Base-by-base conservation (phyloP, 2,113 vertebrate genomes). In the Lagenorhynchus albirostris region DNA sequence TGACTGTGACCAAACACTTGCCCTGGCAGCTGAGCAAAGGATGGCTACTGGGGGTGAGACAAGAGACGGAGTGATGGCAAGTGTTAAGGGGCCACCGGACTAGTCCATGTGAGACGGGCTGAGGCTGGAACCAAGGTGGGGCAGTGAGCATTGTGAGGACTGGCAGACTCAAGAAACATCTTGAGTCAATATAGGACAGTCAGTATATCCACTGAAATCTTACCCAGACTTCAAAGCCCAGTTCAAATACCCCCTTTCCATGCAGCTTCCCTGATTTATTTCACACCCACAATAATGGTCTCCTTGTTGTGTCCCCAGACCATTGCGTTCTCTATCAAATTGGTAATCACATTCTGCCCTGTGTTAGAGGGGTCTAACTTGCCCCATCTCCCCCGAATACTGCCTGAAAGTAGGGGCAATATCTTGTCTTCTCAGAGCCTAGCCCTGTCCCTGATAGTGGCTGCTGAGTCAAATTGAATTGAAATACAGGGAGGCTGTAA, bases 241-340 rank as follows among this genome's bases (percentile, higher is more conserved):
- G 23, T 68, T 68, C 74, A 44, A 89, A 91, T 26, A 14, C 31
- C 63, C 8, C 13, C 77, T 84, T 65, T 91, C 82, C 60, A 5
- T 23, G 86, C 71, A 68, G 68, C 77, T 55, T 81, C 58, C 86
- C 89, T 31, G 70, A 91, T 80, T 81, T 79, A 70, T 33, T 67
- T n/a, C 89, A 79, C 0, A 41, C 15, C 55, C 50, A 33, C 47
- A 62, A 63, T 1, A 84, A 36, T 0, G 1, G 2, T 31, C 14
- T 47, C 80, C 17, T 70, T 67, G 68, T 26, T 53, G 25, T 18
- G 14, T 65, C 17, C 86, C 8, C 71, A 71, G 65, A 89, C 7
- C 29, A 12, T 5, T 26, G 29, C 38, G 47, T 36, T 71, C 44
- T 60, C 77, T 12, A 4, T 13, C 53, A 29, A 67, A 62, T 26